phyloP scores from a whole-genome alignment of 2,888 invertebrate genomes.

The Psylliodes chrysocephalus region DNA sequence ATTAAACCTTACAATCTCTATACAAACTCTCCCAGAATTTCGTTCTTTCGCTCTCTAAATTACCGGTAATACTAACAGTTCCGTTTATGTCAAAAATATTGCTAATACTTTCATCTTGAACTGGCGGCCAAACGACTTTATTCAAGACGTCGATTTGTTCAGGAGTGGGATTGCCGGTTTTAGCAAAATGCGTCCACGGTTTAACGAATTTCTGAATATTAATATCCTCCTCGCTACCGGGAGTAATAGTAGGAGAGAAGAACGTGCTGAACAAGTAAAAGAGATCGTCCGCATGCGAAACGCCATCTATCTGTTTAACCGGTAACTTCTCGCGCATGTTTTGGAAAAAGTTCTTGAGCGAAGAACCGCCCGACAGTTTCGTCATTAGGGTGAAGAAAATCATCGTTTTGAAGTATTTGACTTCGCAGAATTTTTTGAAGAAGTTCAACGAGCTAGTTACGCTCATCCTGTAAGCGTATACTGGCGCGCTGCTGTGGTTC shows the following conservation, averaged over 20 bases:
- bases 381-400: constrained; percentile 48
- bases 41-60: constrained; percentile 54
- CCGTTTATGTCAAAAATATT: constrained; percentile 55
- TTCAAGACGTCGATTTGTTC: constrained; percentile 46
- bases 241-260: constrained; percentile 42
- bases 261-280: constrained; percentile 54
- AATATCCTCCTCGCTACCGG: constrained; percentile 51
- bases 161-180: constrained; percentile 54
- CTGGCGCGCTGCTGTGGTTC: constrained; percentile 46
- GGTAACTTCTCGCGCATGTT: constrained; percentile 41
- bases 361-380: constrained; percentile 46
- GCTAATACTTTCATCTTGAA: constrained; percentile 45
- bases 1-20: constrained; percentile 27
- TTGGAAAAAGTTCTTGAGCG: constrained; percentile 43
- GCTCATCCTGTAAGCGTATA: constrained; percentile 56
- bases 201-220: constrained; percentile 54
- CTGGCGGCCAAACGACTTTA: constrained; percentile 53
- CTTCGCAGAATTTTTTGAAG: constrained; percentile 51
- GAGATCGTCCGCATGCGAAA: constrained; percentile 57
- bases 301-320: constrained; percentile 46
- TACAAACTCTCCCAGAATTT: constrained; percentile 57
- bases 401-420: constrained; percentile 48
- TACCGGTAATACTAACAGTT: constrained; percentile 47
- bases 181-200: constrained; percentile 60
- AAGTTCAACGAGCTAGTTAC: constrained; percentile 52